Base-by-base conservation (phyloP, 2,797 vertebrate genomes). In the Enteromius unitaeniatus region DNA sequence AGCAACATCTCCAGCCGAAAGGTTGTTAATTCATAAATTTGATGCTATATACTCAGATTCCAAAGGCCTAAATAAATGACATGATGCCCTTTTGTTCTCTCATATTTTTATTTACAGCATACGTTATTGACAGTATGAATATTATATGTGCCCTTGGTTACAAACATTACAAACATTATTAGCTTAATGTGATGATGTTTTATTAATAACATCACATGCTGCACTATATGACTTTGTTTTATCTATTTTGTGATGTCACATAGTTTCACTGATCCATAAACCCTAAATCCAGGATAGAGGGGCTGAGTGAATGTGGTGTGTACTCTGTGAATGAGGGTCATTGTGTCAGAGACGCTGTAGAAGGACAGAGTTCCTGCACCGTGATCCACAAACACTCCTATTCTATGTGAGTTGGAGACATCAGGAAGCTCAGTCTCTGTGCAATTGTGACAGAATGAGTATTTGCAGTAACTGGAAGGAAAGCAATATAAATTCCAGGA, bases 321-420 rank as follows among this genome's bases (percentile, higher is more conserved):
- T 68, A 84, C 82, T 78, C 72, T 84, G 86, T 86, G 85, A 26
- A 86, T 77, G 47, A 79, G 80, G 26, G 17, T 83, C 80, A 40
- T 79, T 72, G 80, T 86, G 47, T 86, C 80, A 67, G 84, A 82
- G 75, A 79, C 10, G 68, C 53, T 55, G 53, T 55, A 55, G 21
- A 55, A 55, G 21, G 53, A 55, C 8, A 55, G 53, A 55, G 53
- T 55, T 55, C 53, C 53, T 55, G 53, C 21, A 55, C 21, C 49
- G 80, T 83, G 81, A 77, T 81, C 81, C 78, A 84, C 62, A 81
- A 81, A 81, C n/a, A 87, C 86, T 47, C 86, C 78, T 74, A 78
- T 74, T 82, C 28, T 82, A 17, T 0, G 51, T 0, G 69, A 73
- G 15, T 4, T 65, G 70, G 40, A 49, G 2, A 65, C 42, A 1